Evolutionary conservation across 2,888 invertebrate genomes (phyloP).

Genomic region (Tribolium freemani): DNA sequence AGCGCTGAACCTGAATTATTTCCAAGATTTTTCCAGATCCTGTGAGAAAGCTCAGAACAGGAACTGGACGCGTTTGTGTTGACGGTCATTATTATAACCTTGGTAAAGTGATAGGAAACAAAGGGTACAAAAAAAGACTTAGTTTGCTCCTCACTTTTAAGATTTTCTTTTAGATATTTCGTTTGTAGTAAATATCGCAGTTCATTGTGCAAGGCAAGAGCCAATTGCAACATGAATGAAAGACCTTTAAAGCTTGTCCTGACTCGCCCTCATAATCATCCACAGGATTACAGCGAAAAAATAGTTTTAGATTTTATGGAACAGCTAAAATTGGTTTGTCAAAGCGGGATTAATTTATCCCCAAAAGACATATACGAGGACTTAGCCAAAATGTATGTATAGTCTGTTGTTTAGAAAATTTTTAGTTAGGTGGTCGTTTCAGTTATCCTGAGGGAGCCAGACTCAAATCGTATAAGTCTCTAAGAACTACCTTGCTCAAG

Average conservation of each 20-base stretch:
- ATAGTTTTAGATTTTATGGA: not conserved
- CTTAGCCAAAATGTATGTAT: conserved; percentile 1
- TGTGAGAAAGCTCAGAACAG: not conserved
- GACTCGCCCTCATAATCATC: not conserved
- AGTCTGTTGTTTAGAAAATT: not conserved
- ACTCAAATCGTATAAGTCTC: conserved; percentile 48
- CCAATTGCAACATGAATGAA: not conserved
- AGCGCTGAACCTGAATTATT: not conserved
- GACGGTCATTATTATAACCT: not conserved
- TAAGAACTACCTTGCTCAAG: conserved; percentile 47
- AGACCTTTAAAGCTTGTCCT: not conserved
- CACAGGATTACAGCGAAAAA: not conserved
- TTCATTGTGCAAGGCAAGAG: not conserved
- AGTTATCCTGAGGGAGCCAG: conserved; percentile 54
- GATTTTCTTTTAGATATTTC: not conserved
- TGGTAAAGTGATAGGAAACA: not conserved
- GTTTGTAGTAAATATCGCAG: not conserved
- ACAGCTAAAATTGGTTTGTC: not conserved
- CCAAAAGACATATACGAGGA: not conserved
- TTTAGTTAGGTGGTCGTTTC: conserved; percentile 34
- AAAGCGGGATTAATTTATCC: not conserved
- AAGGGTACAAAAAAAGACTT: not conserved
- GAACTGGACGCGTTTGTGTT: not conserved
- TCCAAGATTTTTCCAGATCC: not conserved
- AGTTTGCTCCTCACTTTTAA: not conserved